Evolutionary conservation across 2,113 vertebrate genomes (phyloP).

Genomic region (Pachyramphus minor): DNA sequence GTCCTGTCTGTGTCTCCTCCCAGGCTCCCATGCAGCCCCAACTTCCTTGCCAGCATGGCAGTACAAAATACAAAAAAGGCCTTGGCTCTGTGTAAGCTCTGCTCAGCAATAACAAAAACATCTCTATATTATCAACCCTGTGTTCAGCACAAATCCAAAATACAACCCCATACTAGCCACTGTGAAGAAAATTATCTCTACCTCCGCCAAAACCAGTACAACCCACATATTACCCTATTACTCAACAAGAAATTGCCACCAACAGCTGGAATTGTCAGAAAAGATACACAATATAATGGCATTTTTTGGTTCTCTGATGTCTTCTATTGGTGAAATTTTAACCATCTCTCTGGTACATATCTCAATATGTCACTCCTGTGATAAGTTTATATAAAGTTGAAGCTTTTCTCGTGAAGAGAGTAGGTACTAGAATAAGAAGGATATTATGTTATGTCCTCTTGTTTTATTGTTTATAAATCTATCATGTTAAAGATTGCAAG

Average conservation of each 20-base stretch:
- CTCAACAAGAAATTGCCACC: not conserved
- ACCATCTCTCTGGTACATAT: not conserved
- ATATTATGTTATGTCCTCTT: not conserved
- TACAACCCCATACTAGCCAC: no score
- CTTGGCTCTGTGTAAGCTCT: not conserved
- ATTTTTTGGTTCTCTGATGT: not conserved
- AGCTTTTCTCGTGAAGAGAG: not conserved
- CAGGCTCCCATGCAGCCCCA: fast-evolving
- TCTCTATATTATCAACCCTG: no score
- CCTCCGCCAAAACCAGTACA: not conserved
- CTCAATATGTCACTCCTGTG: not conserved
- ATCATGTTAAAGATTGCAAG: not conserved
- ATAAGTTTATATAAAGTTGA: not conserved
- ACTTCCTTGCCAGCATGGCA: not conserved
- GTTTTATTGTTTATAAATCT: not conserved
- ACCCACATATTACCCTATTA: not conserved
- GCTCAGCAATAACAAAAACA: not conserved
- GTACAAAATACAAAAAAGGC: not conserved
- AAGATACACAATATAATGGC: not conserved
- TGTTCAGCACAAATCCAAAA: not conserved
- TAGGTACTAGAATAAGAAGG: not conserved
- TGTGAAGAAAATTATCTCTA: not conserved
- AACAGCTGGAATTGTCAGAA: not conserved
- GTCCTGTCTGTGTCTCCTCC: not conserved
- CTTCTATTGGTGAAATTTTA: not conserved